These are phyloP conservation scores for Lasioglossum calceatum DNA, from an alignment of 2,888 invertebrate species.

Conservation along the genomic window DNA sequence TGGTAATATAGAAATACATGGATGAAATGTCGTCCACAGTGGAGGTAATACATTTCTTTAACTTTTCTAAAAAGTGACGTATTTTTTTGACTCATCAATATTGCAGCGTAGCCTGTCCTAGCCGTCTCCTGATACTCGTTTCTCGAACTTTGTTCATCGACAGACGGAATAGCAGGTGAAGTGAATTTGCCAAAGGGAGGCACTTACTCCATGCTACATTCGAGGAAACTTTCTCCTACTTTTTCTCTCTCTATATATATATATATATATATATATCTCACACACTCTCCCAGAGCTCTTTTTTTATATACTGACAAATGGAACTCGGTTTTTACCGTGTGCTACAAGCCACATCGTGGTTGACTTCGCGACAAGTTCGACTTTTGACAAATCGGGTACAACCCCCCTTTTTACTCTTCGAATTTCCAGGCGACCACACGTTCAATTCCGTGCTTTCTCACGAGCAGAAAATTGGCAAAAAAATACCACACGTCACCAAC, in stretches of 20 bases:
- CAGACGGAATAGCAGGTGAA: conserved; percentile 48
- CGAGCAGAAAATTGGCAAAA: neutral
- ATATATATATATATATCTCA: too few species aligned
- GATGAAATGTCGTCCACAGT: neutral
- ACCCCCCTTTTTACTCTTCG: neutral
- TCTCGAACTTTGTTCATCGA: conserved; percentile 44
- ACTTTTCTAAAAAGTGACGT: neutral
- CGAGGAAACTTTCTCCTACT: conserved; percentile 11
- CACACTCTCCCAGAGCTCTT: neutral
- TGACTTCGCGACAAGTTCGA: conserved; percentile 22
- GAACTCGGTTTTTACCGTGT: conserved; percentile 40
- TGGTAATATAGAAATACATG: neutral
- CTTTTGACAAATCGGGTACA: conserved; percentile 18
- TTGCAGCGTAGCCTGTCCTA: conserved; percentile 10
- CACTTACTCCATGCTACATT: conserved; percentile 53
- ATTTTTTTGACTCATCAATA: conserved; percentile 32
- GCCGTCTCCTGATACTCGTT: conserved; percentile 42
- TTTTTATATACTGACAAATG: conserved; percentile 50
- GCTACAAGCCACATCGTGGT: conserved; percentile 20
- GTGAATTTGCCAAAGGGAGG: conserved; percentile 56
- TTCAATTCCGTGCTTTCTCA: neutral
- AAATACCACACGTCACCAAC: neutral
- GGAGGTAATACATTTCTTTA: neutral
- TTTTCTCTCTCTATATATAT: neutral
- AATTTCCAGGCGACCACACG: neutral